Evolutionary conservation across 2,113 vertebrate species (phyloP).

Genomic region (Chionis minor): DNA sequence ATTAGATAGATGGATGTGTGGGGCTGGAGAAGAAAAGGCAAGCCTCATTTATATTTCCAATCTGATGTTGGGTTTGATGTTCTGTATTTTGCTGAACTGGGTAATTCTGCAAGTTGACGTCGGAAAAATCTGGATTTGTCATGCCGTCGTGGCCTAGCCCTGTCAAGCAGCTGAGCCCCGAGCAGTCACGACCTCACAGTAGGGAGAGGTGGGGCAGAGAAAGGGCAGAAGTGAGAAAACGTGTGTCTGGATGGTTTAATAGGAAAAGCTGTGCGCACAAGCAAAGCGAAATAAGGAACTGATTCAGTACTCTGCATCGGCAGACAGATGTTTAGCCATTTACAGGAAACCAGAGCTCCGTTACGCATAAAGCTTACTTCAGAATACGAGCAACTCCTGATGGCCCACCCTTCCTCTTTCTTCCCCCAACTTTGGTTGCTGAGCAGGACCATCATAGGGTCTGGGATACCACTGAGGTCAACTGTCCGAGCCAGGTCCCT

Average conservation of each 20-base stretch:
- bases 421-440: not conserved
- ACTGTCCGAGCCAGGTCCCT: too few species aligned
- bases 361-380: accelerated
- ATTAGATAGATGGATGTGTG: accelerated
- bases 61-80: accelerated
- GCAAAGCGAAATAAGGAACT: not conserved
- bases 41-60: accelerated
- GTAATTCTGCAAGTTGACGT: not conserved
- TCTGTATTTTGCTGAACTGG: accelerated
- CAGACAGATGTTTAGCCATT: not conserved
- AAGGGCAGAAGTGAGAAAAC: not conserved
- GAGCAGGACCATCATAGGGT: accelerated
- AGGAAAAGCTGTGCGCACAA: too few species aligned
- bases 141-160: not conserved
- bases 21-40: not conserved
- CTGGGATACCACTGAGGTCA: not conserved
- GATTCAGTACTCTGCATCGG: accelerated
- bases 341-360: not conserved
- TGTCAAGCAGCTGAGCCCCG: accelerated
- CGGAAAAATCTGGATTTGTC: too few species aligned
- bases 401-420: accelerated
- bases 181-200: accelerated
- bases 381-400: not conserved
- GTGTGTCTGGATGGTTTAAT: accelerated
- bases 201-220: not conserved